Conservation (phyloP, 2,888 invertebrate genomes). For the Lasioglossum pauxillum region DNA sequence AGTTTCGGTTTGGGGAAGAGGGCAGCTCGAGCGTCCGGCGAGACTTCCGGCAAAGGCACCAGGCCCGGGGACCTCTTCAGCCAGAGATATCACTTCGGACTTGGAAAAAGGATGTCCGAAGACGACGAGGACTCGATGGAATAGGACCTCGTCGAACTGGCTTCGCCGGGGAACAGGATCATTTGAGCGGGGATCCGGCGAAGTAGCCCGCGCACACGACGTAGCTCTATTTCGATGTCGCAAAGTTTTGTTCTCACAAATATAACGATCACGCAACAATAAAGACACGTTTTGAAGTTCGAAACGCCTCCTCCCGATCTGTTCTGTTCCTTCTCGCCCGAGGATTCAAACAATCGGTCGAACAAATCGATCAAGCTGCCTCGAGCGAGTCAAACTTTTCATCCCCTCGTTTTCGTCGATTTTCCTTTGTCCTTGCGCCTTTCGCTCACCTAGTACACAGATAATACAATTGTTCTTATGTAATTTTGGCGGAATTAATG, state of each 20-base stretch:
- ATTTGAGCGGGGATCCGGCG: not conserved
- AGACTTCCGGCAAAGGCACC: slow-evolving; percentile 60
- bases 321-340: not conserved
- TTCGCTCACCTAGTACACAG: not conserved
- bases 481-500: not conserved
- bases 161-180: slow-evolving; percentile 6
- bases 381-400: not conserved
- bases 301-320: slow-evolving; percentile 29
- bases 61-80: slow-evolving; percentile 57
- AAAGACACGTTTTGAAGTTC: slow-evolving; percentile 48
- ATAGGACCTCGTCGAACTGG: slow-evolving; percentile 42
- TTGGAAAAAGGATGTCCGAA: slow-evolving; percentile 74
- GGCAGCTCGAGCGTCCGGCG: slow-evolving; percentile 71
- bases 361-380: not conserved
- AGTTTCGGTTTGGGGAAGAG: slow-evolving; percentile 87
- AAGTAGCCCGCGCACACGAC: slow-evolving; percentile 20
- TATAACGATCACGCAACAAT: slow-evolving; percentile 55
- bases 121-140: slow-evolving; percentile 67
- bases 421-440: not conserved
- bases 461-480: not conserved
- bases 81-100: slow-evolving; percentile 74
- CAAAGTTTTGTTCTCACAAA: slow-evolving; percentile 79
- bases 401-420: not conserved
- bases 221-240: slow-evolving; percentile 59
- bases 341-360: not conserved